Evolutionary conservation across 2,113 vertebrate species (phyloP).

Genomic region (Pristiophorus japonicus): DNA sequence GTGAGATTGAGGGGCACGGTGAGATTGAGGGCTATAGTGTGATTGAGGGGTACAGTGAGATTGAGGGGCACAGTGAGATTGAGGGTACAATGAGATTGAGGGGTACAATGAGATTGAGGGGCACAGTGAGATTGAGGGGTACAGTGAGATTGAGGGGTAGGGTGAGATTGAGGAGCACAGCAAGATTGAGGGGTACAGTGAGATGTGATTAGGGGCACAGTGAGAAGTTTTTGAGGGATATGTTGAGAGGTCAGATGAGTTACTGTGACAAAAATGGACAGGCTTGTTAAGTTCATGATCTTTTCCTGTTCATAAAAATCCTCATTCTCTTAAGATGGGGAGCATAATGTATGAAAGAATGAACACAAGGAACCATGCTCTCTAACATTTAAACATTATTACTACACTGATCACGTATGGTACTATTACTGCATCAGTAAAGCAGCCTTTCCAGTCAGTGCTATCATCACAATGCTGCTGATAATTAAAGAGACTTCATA

Average conservation of each 20-base stretch:
- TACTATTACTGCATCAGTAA: not conserved
- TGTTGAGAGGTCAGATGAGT: not conserved
- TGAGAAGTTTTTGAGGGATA: not conserved
- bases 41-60: not conserved
- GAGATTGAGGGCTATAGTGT: not conserved
- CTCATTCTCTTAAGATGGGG: not conserved
- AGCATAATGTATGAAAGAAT: not conserved
- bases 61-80: no score
- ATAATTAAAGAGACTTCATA: not conserved
- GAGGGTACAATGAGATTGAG: no score
- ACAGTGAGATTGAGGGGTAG: no score
- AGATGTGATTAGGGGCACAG: no score
- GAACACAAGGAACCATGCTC: not conserved
- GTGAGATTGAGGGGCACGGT: not conserved
- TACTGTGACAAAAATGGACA: not conserved
- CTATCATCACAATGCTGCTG: not conserved
- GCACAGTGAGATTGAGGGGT: no score
- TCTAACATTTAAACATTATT: not conserved
- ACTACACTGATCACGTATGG: not conserved
- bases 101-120: no score
- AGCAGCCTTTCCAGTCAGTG: not conserved
- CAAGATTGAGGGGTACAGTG: no score
- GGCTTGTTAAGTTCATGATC: not conserved
- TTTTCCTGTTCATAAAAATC: not conserved
- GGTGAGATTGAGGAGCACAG: no score